Percentiles rank a stretch among this genome's conserved stretches.
These are phyloP conservation scores for Danio choprae DNA, from an alignment of 2,797 vertebrate species.

Conservation along the genomic window DNA sequence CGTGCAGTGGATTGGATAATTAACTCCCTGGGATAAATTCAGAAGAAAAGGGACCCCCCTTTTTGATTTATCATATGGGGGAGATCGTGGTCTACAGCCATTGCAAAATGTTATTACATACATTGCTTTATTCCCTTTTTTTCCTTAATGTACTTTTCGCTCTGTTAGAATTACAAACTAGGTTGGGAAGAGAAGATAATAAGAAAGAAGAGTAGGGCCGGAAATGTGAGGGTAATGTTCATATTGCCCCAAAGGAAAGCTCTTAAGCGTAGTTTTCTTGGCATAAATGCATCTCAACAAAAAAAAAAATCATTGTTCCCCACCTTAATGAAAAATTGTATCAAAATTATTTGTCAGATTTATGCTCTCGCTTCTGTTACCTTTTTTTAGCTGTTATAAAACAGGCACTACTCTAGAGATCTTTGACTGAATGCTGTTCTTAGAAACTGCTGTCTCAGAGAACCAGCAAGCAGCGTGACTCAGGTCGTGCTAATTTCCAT, in stretches of 20 bases:
- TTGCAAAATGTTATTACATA: slow-evolving; percentile 62
- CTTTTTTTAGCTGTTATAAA: slow-evolving; percentile 17
- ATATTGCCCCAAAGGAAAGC: slow-evolving; percentile 34
- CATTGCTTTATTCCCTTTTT: slow-evolving; percentile 61
- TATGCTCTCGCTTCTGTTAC: neutral
- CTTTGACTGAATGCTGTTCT: slow-evolving; percentile 55
- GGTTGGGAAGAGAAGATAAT: slow-evolving; percentile 18
- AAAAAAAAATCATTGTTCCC: too few relatives aligned
- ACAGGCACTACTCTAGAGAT: neutral
- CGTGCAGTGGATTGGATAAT: slow-evolving; percentile 79
- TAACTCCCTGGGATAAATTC: slow-evolving; percentile 78
- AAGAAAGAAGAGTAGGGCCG: slow-evolving; percentile 17
- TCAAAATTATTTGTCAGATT: neutral
- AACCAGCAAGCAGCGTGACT: slow-evolving; percentile 65
- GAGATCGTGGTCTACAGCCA: slow-evolving; percentile 61
- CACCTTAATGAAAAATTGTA: neutral
- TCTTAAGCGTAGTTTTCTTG: neutral
- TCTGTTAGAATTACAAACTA: slow-evolving; percentile 62
- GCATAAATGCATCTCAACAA: slow-evolving; percentile 17
- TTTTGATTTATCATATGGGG: slow-evolving; percentile 71
- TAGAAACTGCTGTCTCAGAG: slow-evolving; percentile 64
- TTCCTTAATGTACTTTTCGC: slow-evolving; percentile 67
- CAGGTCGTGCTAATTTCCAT: slow-evolving; percentile 72
- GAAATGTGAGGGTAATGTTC: slow-evolving; percentile 25
- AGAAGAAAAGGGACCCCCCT: slow-evolving; percentile 61